Evolutionary conservation across 1,140 invertebrate genomes (phyloP), one percentile per base, ranked within the genome.

Genomic region (Anadara kagoshimensis): DNA sequence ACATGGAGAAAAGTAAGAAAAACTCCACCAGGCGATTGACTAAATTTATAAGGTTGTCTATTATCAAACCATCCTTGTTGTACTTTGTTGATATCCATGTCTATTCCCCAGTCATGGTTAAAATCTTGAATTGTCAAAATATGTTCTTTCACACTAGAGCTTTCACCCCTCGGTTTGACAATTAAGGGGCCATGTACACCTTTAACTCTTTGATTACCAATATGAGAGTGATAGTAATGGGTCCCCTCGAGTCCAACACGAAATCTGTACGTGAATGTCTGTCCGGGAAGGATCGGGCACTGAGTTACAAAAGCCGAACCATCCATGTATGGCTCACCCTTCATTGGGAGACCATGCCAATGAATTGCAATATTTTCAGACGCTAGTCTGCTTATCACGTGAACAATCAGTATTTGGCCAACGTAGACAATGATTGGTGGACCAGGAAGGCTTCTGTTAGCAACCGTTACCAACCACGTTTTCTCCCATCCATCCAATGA

Each of bases 241-340:
- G 78, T 82, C 14, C 80, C 80, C 3, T 49, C 65, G 14, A 49
- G 65, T 20, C 43, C 45, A 5, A 59, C 75, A n/a, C 14, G 70
- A 18, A 81, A 84, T 20, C 57, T 67, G 29, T 96, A 96, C 81
- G 94, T 93, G 89, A 96, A 97, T 0, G 93, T 94, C 80, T 94
- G 93, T 82, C 94, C 93, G 85, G 95, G 92, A 70, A 92, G 90
- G 81, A 97, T 97, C 5, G 95, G 95, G 88, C 95, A 97, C 86
- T 97, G 96, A 95, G 95, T 96, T 12, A 97, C 92, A 70, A 94
- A 94, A 8, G 96, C 95, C 36, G 96, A 95, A 47, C 96, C 96
- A 84, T 97, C 96, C 87, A 95, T 96, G 87, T 95, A 96, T 79
- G 95, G 95, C 8, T 93, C 93, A 54, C 93, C 93, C 49, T 92